These are phyloP conservation scores for Tipula unca DNA, from an alignment of 2,888 invertebrate genomes.

Conservation along the genomic window DNA sequence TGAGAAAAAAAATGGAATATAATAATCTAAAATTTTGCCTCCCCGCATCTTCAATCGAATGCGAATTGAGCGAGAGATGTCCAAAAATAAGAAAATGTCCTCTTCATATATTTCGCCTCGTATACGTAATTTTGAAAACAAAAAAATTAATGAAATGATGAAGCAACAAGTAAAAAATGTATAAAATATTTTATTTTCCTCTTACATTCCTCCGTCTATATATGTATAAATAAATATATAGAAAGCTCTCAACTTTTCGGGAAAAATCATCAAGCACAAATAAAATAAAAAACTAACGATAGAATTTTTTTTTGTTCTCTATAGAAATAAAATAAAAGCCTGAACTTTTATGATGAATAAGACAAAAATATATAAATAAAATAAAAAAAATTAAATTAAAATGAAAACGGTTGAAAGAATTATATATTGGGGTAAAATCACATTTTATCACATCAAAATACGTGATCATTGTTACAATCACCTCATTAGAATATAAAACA, in stretches of 20 bases:
- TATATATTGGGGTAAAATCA: background rate
- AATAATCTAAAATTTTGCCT: background rate
- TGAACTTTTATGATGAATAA: background rate
- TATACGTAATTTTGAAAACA: background rate
- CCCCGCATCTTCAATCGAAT: background rate
- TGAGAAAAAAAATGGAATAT: background rate
- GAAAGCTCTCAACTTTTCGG: background rate
- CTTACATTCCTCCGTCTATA: background rate
- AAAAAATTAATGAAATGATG: background rate
- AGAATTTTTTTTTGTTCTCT: background rate
- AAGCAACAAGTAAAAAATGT: background rate
- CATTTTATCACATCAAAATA: background rate
- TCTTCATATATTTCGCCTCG: background rate
- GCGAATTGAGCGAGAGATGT: background rate
- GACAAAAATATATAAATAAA: background rate
- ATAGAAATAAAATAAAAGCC: background rate
- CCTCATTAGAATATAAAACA: background rate
- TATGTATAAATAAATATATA: background rate
- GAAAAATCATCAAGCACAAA: background rate
- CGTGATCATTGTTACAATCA: background rate
- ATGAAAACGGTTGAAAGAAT: background rate
- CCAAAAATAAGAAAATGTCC: background rate
- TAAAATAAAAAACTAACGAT: background rate
- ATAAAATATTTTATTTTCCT: background rate
- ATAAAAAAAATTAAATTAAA: background rate